Evolutionary conservation across 2,888 invertebrate genomes (phyloP).

Genomic region (Sminthurinus aureus): DNA sequence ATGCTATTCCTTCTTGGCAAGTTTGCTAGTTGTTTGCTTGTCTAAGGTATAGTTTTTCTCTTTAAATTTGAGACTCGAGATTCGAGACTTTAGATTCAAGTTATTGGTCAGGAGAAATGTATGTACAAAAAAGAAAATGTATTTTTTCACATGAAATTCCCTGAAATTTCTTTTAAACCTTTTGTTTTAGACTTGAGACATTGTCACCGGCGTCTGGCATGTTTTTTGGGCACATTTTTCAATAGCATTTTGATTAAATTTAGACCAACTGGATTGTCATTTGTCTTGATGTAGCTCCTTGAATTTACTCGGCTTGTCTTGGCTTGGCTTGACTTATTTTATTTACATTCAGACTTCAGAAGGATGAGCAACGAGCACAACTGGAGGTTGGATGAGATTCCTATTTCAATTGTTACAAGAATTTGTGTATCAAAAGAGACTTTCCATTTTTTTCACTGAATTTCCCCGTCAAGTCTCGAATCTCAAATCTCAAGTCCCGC

Average conservation of each 20-base stretch:
- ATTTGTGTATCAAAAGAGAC: too few species aligned
- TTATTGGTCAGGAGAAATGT: not conserved
- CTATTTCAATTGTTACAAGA: slow-evolving; percentile 16
- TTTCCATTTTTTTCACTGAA: not conserved
- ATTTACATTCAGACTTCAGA: not conserved
- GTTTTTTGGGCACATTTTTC: not conserved
- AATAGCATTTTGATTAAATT: slow-evolving; percentile 22
- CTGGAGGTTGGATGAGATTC: not conserved
- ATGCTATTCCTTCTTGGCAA: too few species aligned
- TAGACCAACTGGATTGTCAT: slow-evolving; percentile 19
- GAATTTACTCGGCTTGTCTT: not conserved
- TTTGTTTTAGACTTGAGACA: too few species aligned
- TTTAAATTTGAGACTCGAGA: not conserved
- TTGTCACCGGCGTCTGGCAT: not conserved
- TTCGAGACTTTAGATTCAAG: too few species aligned
- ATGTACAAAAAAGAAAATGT: not conserved
- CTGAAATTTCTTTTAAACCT: too few species aligned
- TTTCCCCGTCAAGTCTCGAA: too few species aligned
- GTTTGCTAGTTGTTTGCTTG: not conserved
- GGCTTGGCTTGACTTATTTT: not conserved
- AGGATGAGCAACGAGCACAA: not conserved
- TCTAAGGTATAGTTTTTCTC: not conserved
- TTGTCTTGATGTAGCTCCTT: not conserved
- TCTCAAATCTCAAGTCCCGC: too few species aligned
- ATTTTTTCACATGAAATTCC: not conserved